Evolutionary conservation across 30 jellyfish, hydroid and myxozoan species (phyloP).

Genomic region (Aurelia aurita): DNA sequence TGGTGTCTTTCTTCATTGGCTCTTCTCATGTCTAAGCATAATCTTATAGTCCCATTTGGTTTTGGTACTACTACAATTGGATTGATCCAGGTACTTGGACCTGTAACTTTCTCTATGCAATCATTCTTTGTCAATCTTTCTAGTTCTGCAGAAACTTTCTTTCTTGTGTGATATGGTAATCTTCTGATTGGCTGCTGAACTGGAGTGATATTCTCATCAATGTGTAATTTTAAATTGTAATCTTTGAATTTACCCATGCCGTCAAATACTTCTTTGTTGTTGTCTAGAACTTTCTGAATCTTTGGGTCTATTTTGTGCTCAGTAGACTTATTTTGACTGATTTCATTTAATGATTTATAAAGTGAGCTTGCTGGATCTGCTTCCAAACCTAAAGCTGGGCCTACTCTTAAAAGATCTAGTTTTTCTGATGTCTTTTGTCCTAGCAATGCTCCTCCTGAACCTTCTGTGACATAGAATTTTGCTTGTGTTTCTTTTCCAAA

Average conservation of each 20-base stretch:
- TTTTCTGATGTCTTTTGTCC: slow-evolving; percentile 47
- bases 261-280: too few relatives aligned
- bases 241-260: background rate
- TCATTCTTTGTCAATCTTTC: slow-evolving; percentile 23
- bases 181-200: slow-evolving; percentile 38
- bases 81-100: slow-evolving; percentile 57
- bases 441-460: slow-evolving; percentile 19
- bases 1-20: slow-evolving; percentile 53
- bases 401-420: slow-evolving; percentile 16
- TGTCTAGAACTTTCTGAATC: too few relatives aligned
- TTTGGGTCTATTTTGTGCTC: too few relatives aligned
- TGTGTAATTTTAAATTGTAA: background rate
- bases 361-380: too few relatives aligned
- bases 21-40: slow-evolving; percentile 1
- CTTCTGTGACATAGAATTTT: slow-evolving; percentile 35
- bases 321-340: too few relatives aligned
- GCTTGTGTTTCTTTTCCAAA: slow-evolving; percentile 39
- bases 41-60: too few relatives aligned
- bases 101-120: slow-evolving; percentile 46
- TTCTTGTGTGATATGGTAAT: slow-evolving; percentile 42
- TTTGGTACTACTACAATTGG: slow-evolving; percentile 22
- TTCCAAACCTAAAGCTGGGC: too few relatives aligned
- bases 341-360: too few relatives aligned
- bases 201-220: slow-evolving; percentile 40
- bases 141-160: slow-evolving; percentile 28